Base-by-base conservation (phyloP, 1,140 invertebrate species). In the Lerema accius region DNA sequence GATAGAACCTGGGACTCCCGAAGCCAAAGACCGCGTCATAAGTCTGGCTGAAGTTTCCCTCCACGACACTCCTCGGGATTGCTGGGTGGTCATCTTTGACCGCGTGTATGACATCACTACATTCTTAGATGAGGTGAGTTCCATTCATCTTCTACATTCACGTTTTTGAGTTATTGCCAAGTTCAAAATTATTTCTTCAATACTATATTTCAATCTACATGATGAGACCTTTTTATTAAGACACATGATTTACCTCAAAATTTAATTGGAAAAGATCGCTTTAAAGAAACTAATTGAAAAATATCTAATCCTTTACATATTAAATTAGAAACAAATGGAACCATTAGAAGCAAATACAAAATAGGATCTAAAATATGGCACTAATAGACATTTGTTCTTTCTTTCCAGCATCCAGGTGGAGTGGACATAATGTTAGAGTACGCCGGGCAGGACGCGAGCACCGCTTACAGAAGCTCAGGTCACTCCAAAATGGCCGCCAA, bases 381-480 rank as follows among this genome's bases (percentile, higher is more conserved):
- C 16, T 35, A 67, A 67, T 53, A 50, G 14, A 65, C 45, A 13
- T 23, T 40, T 43, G 43, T 48, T 32, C 53, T 65, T 70, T 75
- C 71, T 63, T 80, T 80, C 7, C 80, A 95, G 92, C 97, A 98
- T 91, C 97, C 97, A 0, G 97, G 97, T 19, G 97, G 97, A 2
- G 92, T 93, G 1, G 97, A 98, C 17, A 92, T 98, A 0, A 92
- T 98, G 32, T 74, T 97, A 65, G 97, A 98, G 73, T 94, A 97
- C 78, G 96, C 96, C 0, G 97, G 97, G 0, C 92, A 94, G 3
- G 97, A 98, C 83, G 96, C 96, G 0, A 97, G 96, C 1, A 89
- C 96, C 0, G 95, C 96, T 0, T 98, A 98, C 85, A 91, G 95
- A 15, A 94, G 96, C 13, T 94, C 95, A 0, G 96, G 96, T 0